Evolutionary conservation across 2,113 vertebrate genomes (phyloP), one percentile per base, ranked within the genome.

Genomic region (Colossoma macropomum): DNA sequence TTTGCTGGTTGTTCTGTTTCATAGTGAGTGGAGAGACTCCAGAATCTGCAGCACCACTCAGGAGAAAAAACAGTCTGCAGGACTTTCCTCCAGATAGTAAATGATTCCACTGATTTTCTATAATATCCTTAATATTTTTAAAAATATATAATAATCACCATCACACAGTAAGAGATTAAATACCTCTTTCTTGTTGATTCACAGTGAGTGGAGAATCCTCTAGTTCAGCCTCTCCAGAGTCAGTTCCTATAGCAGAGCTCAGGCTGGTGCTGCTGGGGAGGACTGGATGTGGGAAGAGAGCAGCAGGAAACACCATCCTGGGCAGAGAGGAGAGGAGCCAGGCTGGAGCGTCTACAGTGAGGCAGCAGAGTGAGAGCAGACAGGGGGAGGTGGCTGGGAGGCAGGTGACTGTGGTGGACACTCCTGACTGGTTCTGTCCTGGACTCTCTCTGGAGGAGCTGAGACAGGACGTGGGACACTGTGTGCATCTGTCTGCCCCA

Each of bases 301-400:
- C 80, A 70, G 10, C 83, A 63, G 86, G 86, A 85, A 85, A 87
- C 72, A 85, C 45, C 80, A 85, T 87, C 80, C 72, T 87, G 77
- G 73, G 84, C 25, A 85, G 34, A 77, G 75, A 63, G 59, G 63
- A 66, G 63, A 63, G 34, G 23, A 63, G 60, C 34, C 83, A 60
- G 77, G 74, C 50, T 83, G 66, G 56, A 54, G 65, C 50, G 60
- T 41, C 32, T 34, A 75, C 74, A 25, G 30, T 21, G 54, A 63
- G 34, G 71, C 56, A 68, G 48, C 12, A 45, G 76, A 74, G 77
- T 50, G 38, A 48, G 52, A 75, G 78, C 60, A 76, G 72, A 73
- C 59, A 60, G 52, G 77, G 62, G 32, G 34, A 76, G 13, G 83
- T 81, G 25, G 79, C 25, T 41, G 72, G 78, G 72, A 85, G 83